Evolutionary conservation across 2,113 vertebrate genomes (phyloP).

Genomic region (Gavia stellata): DNA sequence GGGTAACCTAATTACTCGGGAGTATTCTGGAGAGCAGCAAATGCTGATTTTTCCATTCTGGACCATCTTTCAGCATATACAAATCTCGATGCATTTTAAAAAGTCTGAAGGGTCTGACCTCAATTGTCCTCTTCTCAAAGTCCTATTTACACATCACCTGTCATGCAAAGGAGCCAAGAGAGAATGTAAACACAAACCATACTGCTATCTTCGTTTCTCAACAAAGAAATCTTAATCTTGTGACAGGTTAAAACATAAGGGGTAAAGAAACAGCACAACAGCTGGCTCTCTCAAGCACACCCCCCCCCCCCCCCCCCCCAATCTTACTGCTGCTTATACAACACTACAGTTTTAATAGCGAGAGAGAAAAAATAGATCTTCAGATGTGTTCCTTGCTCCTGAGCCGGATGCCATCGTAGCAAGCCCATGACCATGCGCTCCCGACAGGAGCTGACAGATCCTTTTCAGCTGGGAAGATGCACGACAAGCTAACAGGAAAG

Average conservation of each 20-base stretch:
- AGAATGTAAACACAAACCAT: conserved; percentile 4
- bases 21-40: not conserved
- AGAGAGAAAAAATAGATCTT: not conserved
- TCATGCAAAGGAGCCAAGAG: not conserved
- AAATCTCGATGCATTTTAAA: not conserved
- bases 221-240: not conserved
- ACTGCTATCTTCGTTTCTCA: not conserved
- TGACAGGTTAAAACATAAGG: not conserved
- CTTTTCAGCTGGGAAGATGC: not conserved
- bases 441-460: not conserved
- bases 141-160: not conserved
- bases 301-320: no score
- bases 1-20: not conserved
- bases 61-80: not conserved
- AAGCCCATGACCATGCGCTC: not conserved
- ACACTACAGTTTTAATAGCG: not conserved
- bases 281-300: not conserved
- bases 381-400: not conserved
- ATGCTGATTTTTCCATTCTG: not conserved
- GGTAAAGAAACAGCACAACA: not conserved
- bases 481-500: not conserved
- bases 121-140: not conserved
- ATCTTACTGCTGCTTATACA: not conserved
- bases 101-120: not conserved
- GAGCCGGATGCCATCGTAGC: not conserved